phyloP scores from a whole-genome alignment of 1,140 invertebrate genomes.

The Cydia strobilella region DNA sequence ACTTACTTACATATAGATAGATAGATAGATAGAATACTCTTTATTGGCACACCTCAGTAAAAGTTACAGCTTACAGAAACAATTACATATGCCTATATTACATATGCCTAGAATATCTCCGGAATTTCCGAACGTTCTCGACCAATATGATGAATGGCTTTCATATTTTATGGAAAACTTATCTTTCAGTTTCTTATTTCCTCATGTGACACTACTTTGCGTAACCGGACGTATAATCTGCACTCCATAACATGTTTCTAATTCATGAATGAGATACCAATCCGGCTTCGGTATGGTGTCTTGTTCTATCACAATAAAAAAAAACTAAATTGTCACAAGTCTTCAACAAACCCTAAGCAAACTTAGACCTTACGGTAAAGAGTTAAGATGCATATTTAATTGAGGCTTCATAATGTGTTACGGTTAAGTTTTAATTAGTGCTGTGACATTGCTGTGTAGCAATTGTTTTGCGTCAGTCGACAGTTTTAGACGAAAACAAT shows the following conservation, averaged over 20 bases:
- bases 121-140: background rate
- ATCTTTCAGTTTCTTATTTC: background rate
- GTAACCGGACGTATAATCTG: conserved; percentile 20
- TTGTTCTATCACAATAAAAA: conserved; percentile 7
- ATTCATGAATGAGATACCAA: conserved; percentile 27
- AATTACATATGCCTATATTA: too few species aligned
- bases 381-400: background rate
- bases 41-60: too few species aligned
- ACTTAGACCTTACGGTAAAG: background rate
- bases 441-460: conserved; percentile 9
- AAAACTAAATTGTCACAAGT: background rate
- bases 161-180: background rate
- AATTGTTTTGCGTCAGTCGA: conserved; percentile 19
- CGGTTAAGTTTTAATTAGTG: background rate
- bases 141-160: background rate
- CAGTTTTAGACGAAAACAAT: conserved; percentile 27
- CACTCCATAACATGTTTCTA: conserved; percentile 16
- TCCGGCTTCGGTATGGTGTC: conserved; percentile 8
- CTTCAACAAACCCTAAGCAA: background rate
- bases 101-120: background rate
- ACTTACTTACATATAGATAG: too few species aligned
- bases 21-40: too few species aligned
- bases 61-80: too few species aligned
- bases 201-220: background rate
- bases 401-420: background rate